A percentile compares a stretch with the other conserved stretches of the same genome.
phyloP scores from a whole-genome alignment of 1,140 invertebrate species.

The Brachionus angularis region DNA sequence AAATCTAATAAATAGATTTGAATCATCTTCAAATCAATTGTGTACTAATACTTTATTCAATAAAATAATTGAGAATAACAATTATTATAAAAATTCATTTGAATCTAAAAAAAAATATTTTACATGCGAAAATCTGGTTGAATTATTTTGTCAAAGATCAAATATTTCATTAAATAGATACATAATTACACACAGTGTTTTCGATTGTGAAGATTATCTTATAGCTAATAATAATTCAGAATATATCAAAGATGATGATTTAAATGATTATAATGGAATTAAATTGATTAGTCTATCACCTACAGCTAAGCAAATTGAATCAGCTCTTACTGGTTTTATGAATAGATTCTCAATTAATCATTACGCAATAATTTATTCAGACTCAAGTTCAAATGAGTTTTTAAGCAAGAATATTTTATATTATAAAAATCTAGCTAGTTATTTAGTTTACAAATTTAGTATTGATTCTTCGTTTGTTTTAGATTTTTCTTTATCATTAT shows the following conservation, averaged over 20 bases:
- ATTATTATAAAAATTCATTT: conserved; percentile 6
- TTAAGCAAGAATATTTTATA: no score
- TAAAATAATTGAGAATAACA: background rate
- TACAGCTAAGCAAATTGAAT: background rate
- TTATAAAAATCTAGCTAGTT: conserved; percentile 14
- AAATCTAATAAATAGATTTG: conserved; percentile 6
- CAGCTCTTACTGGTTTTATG: conserved; percentile 4
- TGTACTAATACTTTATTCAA: background rate
- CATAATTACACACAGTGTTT: conserved; percentile 7
- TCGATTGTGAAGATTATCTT: conserved; percentile 28
- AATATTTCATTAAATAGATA: background rate
- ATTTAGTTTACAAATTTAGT: conserved; percentile 20
- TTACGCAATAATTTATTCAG: conserved; percentile 10
- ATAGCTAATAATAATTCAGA: background rate
- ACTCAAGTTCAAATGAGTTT: background rate
- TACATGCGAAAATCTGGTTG: conserved; percentile 9
- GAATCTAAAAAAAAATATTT: conserved; percentile 29
- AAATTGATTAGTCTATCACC: background rate
- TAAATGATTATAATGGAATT: background rate
- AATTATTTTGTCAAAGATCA: conserved; percentile 12
- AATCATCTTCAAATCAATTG: background rate
- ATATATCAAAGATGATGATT: no score
- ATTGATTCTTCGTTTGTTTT: conserved; percentile 9
- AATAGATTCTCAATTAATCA: background rate
- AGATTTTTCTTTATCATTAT: background rate